Percentiles rank a stretch among this genome's conserved stretches.
These are phyloP conservation scores for Tiaroga cobitis DNA, from an alignment of 2,797 vertebrate genomes.

Conservation along the genomic window DNA sequence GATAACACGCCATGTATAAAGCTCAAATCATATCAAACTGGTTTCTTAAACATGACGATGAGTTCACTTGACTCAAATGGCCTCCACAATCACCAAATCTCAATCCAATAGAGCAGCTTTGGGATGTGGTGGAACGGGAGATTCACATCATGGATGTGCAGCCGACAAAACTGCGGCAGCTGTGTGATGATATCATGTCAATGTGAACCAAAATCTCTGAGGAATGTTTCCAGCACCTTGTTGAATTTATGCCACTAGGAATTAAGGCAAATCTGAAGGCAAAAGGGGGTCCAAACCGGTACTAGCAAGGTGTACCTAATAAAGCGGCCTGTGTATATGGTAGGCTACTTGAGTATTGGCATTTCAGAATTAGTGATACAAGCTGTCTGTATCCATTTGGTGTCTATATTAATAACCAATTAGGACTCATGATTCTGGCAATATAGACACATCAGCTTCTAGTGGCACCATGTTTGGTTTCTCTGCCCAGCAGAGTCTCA, in stretches of 20 bases:
- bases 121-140: constrained; percentile 48
- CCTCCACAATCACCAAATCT: background rate
- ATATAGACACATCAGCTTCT: constrained; percentile 14
- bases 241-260: background rate
- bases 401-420: constrained; percentile 11
- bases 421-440: constrained; percentile 15
- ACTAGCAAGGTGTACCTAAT: background rate
- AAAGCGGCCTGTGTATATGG: background rate
- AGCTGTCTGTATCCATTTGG: background rate
- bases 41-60: background rate
- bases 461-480: constrained; percentile 20
- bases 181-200: constrained; percentile 47
- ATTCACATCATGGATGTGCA: constrained; percentile 49
- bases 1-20: constrained; percentile 44
- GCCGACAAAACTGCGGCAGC: constrained; percentile 53
- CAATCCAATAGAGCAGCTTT: constrained; percentile 9
- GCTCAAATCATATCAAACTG: constrained; percentile 9
- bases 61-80: background rate
- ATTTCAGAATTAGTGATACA: background rate
- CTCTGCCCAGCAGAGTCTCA: constrained; percentile 1
- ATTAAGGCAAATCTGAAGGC: background rate
- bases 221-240: background rate
- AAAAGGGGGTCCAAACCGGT: background rate
- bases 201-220: constrained; percentile 35
- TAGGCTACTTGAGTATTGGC: background rate